Percentiles rank a stretch among this genome's conserved stretches.
Conservation (phyloP, 2,888 invertebrate species). For the Mesopsocus fuscifrons region DNA sequence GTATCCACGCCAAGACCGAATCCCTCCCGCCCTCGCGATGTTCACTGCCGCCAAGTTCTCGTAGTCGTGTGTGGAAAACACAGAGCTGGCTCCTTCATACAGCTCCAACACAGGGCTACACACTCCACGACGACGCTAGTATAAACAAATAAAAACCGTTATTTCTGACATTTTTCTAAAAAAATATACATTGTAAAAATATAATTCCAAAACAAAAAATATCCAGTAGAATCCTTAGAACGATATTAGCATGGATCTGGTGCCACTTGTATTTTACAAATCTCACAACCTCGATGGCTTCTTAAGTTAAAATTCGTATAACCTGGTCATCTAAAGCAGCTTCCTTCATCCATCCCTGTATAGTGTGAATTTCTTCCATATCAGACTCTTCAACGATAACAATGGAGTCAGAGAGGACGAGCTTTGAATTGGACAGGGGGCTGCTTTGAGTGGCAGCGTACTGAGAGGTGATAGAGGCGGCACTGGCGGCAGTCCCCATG, state of each 20-base stretch:
- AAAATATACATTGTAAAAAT: too few species aligned
- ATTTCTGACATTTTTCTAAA: too few species aligned
- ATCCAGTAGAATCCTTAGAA: too few species aligned
- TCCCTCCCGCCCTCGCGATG: conserved; percentile 41
- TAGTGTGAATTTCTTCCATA: conserved; percentile 13
- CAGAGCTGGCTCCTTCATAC: conserved; percentile 24
- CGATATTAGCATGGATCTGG: too few species aligned
- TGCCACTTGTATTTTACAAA: too few species aligned
- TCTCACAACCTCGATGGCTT: too few species aligned
- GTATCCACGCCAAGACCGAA: conserved; percentile 43
- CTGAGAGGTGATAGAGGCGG: conserved; percentile 12
- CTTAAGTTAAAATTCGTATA: too few species aligned
- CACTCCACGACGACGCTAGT: too few species aligned
- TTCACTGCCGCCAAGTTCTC: conserved; percentile 45
- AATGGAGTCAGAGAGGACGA: not conserved
- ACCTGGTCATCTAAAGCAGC: not conserved
- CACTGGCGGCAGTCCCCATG: conserved; percentile 14
- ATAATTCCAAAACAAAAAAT: too few species aligned
- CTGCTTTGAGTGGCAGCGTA: conserved; percentile 17
- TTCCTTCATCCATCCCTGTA: conserved; percentile 10
- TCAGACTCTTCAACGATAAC: conserved; percentile 6
- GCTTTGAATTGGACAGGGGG: not conserved
- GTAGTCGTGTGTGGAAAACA: conserved; percentile 41
- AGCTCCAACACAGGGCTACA: too few species aligned
- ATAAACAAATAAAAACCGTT: too few species aligned